A percentile compares a stretch with the other conserved stretches of the same genome.
Evolutionary conservation across 1,140 invertebrate species (phyloP).

Genomic region (Solenopsis fugax): DNA sequence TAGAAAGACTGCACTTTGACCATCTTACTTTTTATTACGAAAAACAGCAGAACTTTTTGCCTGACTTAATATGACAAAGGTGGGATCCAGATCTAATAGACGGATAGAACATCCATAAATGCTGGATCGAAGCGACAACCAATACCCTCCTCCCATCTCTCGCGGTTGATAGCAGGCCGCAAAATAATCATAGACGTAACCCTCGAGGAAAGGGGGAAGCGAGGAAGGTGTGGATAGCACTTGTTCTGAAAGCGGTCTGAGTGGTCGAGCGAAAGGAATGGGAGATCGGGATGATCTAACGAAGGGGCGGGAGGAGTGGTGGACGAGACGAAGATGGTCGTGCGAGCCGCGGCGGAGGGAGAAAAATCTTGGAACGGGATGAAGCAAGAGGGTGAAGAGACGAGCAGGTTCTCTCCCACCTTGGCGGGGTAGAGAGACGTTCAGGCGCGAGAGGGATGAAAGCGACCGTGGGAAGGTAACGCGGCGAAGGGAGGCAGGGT

Average conservation of each 20-base stretch:
- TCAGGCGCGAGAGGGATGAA: constrained; percentile 32
- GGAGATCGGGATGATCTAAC: constrained; percentile 70
- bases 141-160: constrained; percentile 34
- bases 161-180: constrained; percentile 52
- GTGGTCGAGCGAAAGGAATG: constrained; percentile 62
- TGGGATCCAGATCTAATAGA: constrained; percentile 36
- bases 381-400: constrained; percentile 58
- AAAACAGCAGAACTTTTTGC: constrained; percentile 13
- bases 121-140: constrained; percentile 50
- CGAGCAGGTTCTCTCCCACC: constrained; percentile 28
- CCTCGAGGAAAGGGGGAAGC: constrained; percentile 68
- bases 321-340: constrained; percentile 75
- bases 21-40: constrained; percentile 17
- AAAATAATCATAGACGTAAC: constrained; percentile 74
- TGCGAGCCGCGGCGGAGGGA: constrained; percentile 55
- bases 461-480: constrained; percentile 28
- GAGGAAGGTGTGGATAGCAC: constrained; percentile 69
- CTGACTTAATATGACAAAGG: constrained; percentile 18
- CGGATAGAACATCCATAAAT: constrained; percentile 35
- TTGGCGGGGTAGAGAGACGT: constrained; percentile 42
- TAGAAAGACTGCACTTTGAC: background rate
- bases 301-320: constrained; percentile 59
- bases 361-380: constrained; percentile 64
- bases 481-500: constrained; percentile 51
- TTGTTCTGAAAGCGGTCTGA: constrained; percentile 59